These are phyloP conservation scores for Rosalia funebris DNA, from an alignment of 2,888 invertebrate species.

Conservation along the genomic window DNA sequence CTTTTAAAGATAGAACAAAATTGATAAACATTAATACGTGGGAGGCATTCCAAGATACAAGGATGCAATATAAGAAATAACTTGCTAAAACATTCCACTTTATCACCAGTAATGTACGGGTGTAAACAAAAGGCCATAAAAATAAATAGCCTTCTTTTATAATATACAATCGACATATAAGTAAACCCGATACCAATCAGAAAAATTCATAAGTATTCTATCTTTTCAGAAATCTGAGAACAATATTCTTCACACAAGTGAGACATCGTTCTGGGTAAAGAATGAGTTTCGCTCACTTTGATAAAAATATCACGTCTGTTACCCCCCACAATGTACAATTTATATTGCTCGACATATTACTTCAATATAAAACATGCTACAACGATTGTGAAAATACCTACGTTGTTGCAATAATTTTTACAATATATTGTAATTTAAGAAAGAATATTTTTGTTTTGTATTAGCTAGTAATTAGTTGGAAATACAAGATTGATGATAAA, in stretches of 20 bases:
- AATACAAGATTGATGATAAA: too few species aligned
- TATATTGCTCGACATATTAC: too few species aligned
- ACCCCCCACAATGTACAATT: not conserved
- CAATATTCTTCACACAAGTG: not conserved
- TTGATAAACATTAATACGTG: conserved; percentile 11
- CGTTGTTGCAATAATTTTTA: too few species aligned
- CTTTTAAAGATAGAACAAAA: conserved; percentile 3
- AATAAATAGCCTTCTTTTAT: conserved; percentile 18
- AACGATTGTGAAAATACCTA: too few species aligned
- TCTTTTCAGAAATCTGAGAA: conserved; percentile 12
- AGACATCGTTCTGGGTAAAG: not conserved
- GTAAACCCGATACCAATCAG: conserved; percentile 2
- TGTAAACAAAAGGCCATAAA: conserved; percentile 20
- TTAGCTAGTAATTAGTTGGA: too few species aligned
- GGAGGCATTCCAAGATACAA: conserved; percentile 15
- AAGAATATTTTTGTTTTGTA: too few species aligned
- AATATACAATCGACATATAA: conserved; percentile 8
- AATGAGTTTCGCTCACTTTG: not conserved
- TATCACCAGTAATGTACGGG: conserved; percentile 11
- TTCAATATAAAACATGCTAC: too few species aligned
- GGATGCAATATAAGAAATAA: conserved; percentile 11
- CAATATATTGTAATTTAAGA: too few species aligned
- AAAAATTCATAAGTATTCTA: conserved; percentile 9
- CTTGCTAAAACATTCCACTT: conserved; percentile 14
- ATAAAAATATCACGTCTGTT: not conserved